Percentiles rank a stretch among this genome's conserved stretches.
Evolutionary conservation across 2,797 vertebrate species (phyloP).

Genomic region (Harpagifer antarcticus): DNA sequence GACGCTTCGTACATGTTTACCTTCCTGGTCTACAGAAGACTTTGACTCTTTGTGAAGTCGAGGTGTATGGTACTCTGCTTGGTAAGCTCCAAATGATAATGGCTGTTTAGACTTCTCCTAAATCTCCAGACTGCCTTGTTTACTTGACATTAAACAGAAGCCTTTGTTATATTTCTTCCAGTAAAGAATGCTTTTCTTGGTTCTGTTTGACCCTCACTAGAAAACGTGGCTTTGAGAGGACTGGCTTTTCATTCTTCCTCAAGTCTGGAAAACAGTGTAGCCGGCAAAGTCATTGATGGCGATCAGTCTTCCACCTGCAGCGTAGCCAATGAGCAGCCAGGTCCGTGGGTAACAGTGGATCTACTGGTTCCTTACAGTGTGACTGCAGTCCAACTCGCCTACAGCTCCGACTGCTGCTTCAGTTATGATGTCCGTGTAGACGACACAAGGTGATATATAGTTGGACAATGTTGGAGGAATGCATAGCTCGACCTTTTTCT

Average conservation of each 20-base stretch:
- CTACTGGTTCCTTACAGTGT: conserved; percentile 23
- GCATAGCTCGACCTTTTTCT: too few species aligned
- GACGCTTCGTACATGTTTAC: conserved; percentile 19
- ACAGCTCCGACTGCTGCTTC: neutral
- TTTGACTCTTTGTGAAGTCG: conserved; percentile 41
- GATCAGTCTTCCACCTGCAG: neutral
- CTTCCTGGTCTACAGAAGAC: conserved; percentile 13
- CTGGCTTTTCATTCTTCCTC: conserved; percentile 18
- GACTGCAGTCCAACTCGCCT: conserved; percentile 11
- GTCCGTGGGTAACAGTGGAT: conserved; percentile 38
- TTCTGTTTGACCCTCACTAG: neutral
- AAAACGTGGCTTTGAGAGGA: conserved; percentile 31
- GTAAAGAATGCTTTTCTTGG: neutral
- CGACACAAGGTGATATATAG: conserved; percentile 7
- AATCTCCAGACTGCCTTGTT: neutral
- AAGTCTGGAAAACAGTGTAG: neutral
- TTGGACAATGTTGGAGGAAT: neutral
- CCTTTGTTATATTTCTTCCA: neutral
- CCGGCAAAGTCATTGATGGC: conserved; percentile 23
- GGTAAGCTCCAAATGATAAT: conserved; percentile 20
- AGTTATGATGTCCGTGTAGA: conserved; percentile 25
- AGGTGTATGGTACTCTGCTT: conserved; percentile 23
- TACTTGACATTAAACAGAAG: neutral
- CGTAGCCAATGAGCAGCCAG: neutral
- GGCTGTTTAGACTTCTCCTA: neutral